Conservation (phyloP, 2,797 vertebrate genomes). For the Acrossocheilus wenchowensis region DNA sequence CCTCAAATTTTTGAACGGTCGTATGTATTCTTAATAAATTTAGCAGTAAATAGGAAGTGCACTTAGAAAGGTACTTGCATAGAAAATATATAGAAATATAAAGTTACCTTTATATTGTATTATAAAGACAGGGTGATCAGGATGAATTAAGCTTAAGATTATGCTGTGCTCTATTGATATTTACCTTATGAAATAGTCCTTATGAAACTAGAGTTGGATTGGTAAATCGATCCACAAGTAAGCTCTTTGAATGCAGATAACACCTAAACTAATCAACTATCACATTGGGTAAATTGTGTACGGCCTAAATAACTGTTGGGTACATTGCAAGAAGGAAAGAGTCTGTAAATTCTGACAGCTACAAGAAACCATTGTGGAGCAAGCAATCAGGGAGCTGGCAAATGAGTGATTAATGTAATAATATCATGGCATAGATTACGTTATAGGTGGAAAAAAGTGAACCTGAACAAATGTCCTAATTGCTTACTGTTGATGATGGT, state of each 20-base stretch:
- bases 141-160: background rate
- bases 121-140: background rate
- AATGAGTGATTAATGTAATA: background rate
- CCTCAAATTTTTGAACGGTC: background rate
- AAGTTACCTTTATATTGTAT: background rate
- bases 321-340: background rate
- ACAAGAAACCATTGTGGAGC: background rate
- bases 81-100: no score
- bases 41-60: background rate
- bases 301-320: background rate
- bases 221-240: background rate
- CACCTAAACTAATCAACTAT: background rate
- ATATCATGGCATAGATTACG: background rate
- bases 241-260: background rate
- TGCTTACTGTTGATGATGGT: background rate
- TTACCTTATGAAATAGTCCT: background rate
- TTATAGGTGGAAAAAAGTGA: background rate
- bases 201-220: background rate
- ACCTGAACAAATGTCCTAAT: background rate
- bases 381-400: background rate
- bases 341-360: background rate
- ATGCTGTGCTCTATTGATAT: background rate
- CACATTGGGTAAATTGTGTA: background rate
- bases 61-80: background rate
- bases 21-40: no score